A percentile compares a stretch with the other conserved stretches of the same genome.
Evolutionary conservation across 2,888 invertebrate species (phyloP).

Genomic region (Elmis aenea): DNA sequence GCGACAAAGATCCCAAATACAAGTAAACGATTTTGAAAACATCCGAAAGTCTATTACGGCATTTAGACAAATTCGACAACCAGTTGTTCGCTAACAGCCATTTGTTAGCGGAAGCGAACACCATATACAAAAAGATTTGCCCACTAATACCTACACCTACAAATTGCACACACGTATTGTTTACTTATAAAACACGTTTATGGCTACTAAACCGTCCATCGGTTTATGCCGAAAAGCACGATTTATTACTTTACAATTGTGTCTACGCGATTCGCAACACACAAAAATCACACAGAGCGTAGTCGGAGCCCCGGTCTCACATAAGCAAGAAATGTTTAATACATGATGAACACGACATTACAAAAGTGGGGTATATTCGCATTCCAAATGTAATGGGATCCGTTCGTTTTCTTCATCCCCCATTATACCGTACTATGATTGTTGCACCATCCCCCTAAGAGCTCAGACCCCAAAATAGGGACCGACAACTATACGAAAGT

Average conservation of each 20-base stretch:
- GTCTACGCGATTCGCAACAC: conserved; percentile 15
- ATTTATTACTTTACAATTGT: conserved; percentile 18
- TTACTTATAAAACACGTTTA: conserved; percentile 23
- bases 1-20: too few relatives aligned
- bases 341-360: conserved; percentile 9
- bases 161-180: conserved; percentile 19
- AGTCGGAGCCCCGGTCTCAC: conserved; percentile 7
- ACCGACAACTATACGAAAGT: too few relatives aligned
- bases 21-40: too few relatives aligned
- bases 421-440: too few relatives aligned
- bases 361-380: conserved; percentile 6
- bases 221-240: conserved; percentile 18
- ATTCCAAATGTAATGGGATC: conserved; percentile 11
- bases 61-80: too few relatives aligned
- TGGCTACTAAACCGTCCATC: conserved; percentile 22
- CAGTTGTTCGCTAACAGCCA: conserved; percentile 15
- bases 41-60: too few relatives aligned
- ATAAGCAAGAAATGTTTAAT: conserved; percentile 10
- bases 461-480: too few relatives aligned
- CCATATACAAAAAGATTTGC: conserved; percentile 11
- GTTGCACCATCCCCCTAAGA: too few relatives aligned
- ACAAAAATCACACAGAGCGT: conserved; percentile 17
- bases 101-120: too few relatives aligned
- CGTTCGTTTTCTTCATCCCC: too few relatives aligned
- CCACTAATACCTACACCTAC: conserved; percentile 9